These are phyloP conservation scores for Pluvialis apricaria DNA, from an alignment of 2,113 vertebrate species.

Conservation along the genomic window DNA sequence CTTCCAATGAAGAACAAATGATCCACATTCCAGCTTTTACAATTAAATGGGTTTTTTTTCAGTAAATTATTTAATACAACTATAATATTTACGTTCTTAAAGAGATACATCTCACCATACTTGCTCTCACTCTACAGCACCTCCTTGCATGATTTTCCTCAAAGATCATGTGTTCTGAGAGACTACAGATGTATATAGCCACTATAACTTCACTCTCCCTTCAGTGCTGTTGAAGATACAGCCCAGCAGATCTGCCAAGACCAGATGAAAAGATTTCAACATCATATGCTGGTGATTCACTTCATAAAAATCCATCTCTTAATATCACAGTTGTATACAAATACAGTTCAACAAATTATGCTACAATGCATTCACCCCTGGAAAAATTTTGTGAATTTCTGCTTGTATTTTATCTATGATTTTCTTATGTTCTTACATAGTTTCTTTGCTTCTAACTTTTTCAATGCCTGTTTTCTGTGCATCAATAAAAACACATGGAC, in stretches of 20 bases:
- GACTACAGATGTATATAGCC: not conserved
- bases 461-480: not conserved
- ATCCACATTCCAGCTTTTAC: not conserved
- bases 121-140: not conserved
- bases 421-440: not conserved
- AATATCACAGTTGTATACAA: not conserved
- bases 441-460: not conserved
- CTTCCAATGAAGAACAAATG: not conserved
- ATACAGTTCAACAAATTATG: not conserved
- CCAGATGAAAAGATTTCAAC: not conserved
- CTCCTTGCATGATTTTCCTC: not conserved
- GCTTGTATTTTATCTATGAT: not conserved
- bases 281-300: not conserved
- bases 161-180: not conserved
- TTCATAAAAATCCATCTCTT: not conserved
- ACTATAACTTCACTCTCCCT: not conserved
- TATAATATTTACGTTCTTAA: not conserved
- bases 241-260: not conserved
- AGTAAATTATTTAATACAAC: not conserved
- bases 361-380: not conserved
- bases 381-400: not conserved
- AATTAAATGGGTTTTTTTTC: not conserved
- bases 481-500: rapidly evolving
- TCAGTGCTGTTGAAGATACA: not conserved
- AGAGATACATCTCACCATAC: not conserved